Base-by-base conservation (phyloP, 2,113 vertebrate genomes). In the Trematomus loennbergii region DNA sequence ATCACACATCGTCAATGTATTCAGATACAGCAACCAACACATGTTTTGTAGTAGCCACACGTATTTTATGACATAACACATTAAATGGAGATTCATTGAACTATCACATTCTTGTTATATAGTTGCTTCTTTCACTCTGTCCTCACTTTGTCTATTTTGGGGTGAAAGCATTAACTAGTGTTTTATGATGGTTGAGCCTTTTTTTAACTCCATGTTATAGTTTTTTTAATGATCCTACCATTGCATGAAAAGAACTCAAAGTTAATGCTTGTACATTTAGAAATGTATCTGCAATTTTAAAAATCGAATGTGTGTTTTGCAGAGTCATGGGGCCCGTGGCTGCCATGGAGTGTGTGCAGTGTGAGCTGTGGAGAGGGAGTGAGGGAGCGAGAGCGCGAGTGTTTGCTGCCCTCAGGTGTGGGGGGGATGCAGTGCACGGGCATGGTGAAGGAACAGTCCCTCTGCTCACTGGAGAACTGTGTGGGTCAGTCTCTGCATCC, bases 381-480 rank as follows among this genome's bases (percentile, higher is more conserved):
- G 80, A 94, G 98, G 84, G 95, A 98, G 79, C 95, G 98, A 46
- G 87, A 88, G 75, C 96, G 98, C 1, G 90, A 94, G 82, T 99
- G 98, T 86, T 90, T 97, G 80, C 88, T 93, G 70, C 94, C 97
- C 78, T 95, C 92, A 2, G 90, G 92, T 0, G 93, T 92, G 63
- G 94, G 83, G 79, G 95, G 94, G 25, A 72, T 95, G 29, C 91
- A 93, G 75, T 99, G 98, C 17, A 88, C 90, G 2, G 97, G 97
- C 84, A 88, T 91, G 50, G 79, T 95, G 5, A 96, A 83, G 43
- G 96, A 99, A 82, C 95, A 95, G 36, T 99, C 98, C 12, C 71
- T 78, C 1, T 99, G 98, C 77, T 99, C 97, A 0, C 95, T 99
- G 89, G 97, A 98, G 83, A 95, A 95, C 61, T 99, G 98, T 75